These are phyloP conservation scores for Terrapene triunguis DNA, from an alignment of 2,113 vertebrate species.

Conservation along the genomic window DNA sequence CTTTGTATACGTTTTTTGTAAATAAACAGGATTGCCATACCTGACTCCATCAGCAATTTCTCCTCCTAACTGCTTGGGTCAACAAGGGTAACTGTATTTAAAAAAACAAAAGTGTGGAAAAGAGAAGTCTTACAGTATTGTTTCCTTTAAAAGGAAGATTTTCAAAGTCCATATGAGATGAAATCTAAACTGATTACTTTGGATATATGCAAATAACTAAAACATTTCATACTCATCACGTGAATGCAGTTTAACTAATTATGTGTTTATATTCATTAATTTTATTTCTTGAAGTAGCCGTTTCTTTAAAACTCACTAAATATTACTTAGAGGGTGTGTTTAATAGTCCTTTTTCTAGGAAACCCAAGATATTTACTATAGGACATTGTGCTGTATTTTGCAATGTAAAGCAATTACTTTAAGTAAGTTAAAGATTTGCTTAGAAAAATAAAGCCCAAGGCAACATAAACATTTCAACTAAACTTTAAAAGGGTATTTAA, in stretches of 20 bases:
- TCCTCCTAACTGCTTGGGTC: neutral
- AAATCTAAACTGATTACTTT: neutral
- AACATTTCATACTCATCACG: neutral
- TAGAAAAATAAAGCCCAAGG: neutral
- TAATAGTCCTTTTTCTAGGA: neutral
- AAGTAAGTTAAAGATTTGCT: neutral
- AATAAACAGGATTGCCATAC: neutral
- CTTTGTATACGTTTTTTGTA: neutral
- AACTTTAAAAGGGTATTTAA: neutral
- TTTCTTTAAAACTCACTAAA: neutral
- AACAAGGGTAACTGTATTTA: neutral
- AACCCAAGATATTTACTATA: neutral
- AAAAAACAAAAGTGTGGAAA: neutral
- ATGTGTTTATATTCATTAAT: neutral
- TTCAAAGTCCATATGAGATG: neutral
- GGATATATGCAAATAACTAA: neutral
- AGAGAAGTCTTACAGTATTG: neutral
- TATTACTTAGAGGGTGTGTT: neutral
- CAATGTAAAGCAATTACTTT: rapidly evolving
- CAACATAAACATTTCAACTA: neutral
- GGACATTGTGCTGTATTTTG: rapidly evolving
- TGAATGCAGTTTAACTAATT: neutral
- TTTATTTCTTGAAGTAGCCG: neutral
- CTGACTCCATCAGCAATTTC: neutral
- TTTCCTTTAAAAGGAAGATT: neutral